Evolutionary conservation across 2,888 invertebrate genomes (phyloP).

Genomic region (Drosophila affinis): DNA sequence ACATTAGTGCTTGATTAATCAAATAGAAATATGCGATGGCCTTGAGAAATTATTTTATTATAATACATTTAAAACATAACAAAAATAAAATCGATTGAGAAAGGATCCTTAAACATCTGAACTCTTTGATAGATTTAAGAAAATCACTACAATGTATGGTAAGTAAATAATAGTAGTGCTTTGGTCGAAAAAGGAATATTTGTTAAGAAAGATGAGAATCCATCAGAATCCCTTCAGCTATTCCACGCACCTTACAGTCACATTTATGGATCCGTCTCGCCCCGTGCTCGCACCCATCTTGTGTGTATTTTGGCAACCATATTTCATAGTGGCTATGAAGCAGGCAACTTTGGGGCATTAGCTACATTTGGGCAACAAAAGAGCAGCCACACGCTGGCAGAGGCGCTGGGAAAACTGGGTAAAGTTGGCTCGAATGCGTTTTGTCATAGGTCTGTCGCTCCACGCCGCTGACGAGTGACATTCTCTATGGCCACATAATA

Average conservation of each 20-base stretch:
- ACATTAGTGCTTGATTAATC: slow-evolving; percentile 27
- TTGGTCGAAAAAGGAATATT: too few species aligned
- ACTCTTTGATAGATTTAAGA: not conserved
- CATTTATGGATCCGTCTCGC: slow-evolving; percentile 27
- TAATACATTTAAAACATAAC: not conserved
- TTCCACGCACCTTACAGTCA: slow-evolving; percentile 27
- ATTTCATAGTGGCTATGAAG: slow-evolving; percentile 51
- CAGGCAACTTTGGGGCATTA: slow-evolving; percentile 28
- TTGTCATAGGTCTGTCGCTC: slow-evolving; percentile 45
- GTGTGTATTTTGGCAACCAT: slow-evolving; percentile 56
- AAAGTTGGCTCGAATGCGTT: slow-evolving; percentile 59
- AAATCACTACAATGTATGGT: too few species aligned
- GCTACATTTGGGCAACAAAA: slow-evolving; percentile 34
- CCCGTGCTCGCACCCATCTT: slow-evolving; percentile 13
- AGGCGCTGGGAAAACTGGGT: slow-evolving; percentile 26
- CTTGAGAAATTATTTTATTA: not conserved
- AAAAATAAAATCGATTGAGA: too few species aligned
- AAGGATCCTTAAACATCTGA: too few species aligned
- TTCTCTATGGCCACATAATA: slow-evolving; percentile 51
- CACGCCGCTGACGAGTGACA: slow-evolving; percentile 62
- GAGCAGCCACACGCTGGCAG: slow-evolving; percentile 37
- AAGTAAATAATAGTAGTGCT: too few species aligned
- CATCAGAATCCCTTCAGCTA: slow-evolving; percentile 1
- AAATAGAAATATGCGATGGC: not conserved
- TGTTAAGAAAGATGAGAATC: too few species aligned